phyloP scores from a whole-genome alignment of 2,888 invertebrate species.

The Acanthosepion pharaonis region DNA sequence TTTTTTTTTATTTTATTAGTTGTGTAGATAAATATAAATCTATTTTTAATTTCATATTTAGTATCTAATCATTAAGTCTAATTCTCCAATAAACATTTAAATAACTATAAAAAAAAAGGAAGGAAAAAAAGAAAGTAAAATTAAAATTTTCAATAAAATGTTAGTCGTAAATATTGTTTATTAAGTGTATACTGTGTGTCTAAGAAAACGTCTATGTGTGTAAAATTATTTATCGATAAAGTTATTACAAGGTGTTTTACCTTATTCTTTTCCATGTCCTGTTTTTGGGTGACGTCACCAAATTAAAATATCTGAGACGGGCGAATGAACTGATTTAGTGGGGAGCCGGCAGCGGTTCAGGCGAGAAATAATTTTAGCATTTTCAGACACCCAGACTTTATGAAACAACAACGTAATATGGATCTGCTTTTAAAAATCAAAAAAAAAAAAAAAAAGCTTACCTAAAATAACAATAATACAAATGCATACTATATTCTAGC shows the following conservation, averaged over 20 bases:
- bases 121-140: too few species aligned
- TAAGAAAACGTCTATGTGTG: too few species aligned
- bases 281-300: constrained; percentile 7
- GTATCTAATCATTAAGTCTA: too few species aligned
- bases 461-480: neutral
- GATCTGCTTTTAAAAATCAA: neutral
- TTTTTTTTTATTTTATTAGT: too few species aligned
- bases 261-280: neutral
- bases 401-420: neutral
- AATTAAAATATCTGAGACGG: constrained; percentile 2
- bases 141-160: too few species aligned
- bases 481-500: neutral
- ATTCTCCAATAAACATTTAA: too few species aligned
- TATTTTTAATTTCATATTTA: too few species aligned
- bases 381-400: neutral
- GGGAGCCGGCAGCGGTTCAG: neutral
- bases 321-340: neutral
- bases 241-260: neutral
- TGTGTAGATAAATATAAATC: too few species aligned
- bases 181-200: too few species aligned
- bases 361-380: neutral
- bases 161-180: too few species aligned
- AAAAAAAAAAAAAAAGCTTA: neutral
- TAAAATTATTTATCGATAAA: neutral
- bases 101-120: too few species aligned